Evolutionary conservation across 2,888 invertebrate genomes (phyloP).

Genomic region (Tenthredo scrophulariae): DNA sequence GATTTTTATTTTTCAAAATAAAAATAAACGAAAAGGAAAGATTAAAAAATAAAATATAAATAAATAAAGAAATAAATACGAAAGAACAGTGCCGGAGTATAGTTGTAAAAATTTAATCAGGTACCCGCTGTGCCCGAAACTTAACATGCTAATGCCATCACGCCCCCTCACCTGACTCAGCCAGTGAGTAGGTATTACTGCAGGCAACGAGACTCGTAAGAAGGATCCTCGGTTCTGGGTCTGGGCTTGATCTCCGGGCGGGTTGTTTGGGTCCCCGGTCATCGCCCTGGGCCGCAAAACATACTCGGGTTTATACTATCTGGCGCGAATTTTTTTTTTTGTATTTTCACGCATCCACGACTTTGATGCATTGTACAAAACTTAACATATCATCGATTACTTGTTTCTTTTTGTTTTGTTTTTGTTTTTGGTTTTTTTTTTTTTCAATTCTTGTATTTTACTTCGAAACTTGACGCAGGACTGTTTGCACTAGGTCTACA

Average conservation of each 20-base stretch:
- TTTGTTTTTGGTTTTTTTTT: background rate
- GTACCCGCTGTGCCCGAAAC: conserved; percentile 72
- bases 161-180: conserved; percentile 69
- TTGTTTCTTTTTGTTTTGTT: conserved; percentile 35
- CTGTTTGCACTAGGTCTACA: conserved; percentile 20
- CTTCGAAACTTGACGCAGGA: background rate
- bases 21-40: background rate
- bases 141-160: conserved; percentile 74
- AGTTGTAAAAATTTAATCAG: conserved; percentile 71
- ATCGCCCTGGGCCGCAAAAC: conserved; percentile 11
- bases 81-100: background rate
- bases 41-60: no score
- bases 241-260: background rate
- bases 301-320: background rate
- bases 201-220: conserved; percentile 35
- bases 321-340: no score
- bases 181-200: conserved; percentile 51
- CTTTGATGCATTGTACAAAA: no score
- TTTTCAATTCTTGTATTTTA: background rate
- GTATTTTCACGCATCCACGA: no score
- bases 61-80: background rate
- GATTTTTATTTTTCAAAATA: background rate
- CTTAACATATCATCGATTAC: conserved; percentile 69
- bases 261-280: conserved; percentile 37
- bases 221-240: background rate